phyloP scores from a whole-genome alignment of 2,888 invertebrate genomes.

The Sepioteuthis lessoniana region DNA sequence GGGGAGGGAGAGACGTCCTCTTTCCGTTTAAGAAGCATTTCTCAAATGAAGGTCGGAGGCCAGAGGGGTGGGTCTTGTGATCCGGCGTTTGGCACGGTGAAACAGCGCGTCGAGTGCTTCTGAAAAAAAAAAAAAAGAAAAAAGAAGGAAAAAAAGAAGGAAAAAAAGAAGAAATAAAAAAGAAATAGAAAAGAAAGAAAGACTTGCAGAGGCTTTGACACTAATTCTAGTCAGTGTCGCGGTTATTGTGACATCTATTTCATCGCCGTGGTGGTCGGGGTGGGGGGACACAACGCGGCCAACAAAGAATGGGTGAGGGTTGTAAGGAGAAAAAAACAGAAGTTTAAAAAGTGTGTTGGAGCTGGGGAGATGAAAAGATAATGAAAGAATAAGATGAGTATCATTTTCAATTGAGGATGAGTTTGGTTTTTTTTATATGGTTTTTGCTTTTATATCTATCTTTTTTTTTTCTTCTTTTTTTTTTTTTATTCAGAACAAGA shows the following conservation, averaged over 20 bases:
- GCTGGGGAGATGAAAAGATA: background rate
- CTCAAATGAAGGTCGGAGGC: conserved; percentile 17
- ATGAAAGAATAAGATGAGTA: background rate
- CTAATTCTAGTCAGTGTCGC: conserved; percentile 23
- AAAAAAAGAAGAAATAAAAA: too few relatives aligned
- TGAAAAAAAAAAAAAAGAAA: background rate
- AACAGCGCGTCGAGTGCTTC: background rate
- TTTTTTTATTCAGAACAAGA: background rate
- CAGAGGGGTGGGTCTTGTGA: too few relatives aligned
- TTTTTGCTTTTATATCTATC: too few relatives aligned
- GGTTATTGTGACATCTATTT: conserved; percentile 1
- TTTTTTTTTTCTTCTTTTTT: too few relatives aligned
- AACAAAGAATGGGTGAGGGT: background rate
- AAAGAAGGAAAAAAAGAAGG: too few relatives aligned
- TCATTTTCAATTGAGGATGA: background rate
- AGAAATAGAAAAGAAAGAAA: too few relatives aligned
- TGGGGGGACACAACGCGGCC: background rate
- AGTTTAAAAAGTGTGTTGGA: background rate
- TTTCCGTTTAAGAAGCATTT: background rate
- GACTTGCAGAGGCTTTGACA: too few relatives aligned
- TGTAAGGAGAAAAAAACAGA: background rate
- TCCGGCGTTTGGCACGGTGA: background rate
- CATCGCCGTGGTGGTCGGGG: too few relatives aligned
- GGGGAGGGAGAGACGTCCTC: background rate
- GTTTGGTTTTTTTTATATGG: background rate